These are phyloP conservation scores for Watsonalla cultraria DNA, from an alignment of 2,888 invertebrate species.

Conservation along the genomic window DNA sequence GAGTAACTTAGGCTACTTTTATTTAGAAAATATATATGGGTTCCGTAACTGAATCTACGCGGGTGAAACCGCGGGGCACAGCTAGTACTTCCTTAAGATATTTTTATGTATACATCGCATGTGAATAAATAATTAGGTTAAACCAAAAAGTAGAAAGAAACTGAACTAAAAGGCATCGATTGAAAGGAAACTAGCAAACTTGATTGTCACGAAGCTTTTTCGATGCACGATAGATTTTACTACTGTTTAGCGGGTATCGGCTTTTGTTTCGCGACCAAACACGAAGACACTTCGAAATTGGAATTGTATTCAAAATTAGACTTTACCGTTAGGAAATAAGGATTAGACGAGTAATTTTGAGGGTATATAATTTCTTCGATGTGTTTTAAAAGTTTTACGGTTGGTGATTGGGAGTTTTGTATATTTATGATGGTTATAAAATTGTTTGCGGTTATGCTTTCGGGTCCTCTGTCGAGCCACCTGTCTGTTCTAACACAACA, in stretches of 20 bases:
- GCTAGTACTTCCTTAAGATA: too few species aligned
- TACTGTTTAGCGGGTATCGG: slow-evolving; percentile 51
- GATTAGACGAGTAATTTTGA: slow-evolving; percentile 10
- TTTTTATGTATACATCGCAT: slow-evolving; percentile 27
- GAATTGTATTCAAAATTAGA: slow-evolving; percentile 20
- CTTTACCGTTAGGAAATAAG: slow-evolving; percentile 26
- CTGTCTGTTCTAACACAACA: slow-evolving; percentile 53
- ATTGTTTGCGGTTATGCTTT: slow-evolving; percentile 70
- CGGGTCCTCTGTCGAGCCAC: slow-evolving; percentile 56
- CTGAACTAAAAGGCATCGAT: slow-evolving; percentile 61
- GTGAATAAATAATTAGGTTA: slow-evolving; percentile 63
- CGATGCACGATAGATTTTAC: slow-evolving; percentile 72
- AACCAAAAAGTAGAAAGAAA: slow-evolving; percentile 33
- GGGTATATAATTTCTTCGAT: slow-evolving; percentile 37
- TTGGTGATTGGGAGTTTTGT: slow-evolving; percentile 48
- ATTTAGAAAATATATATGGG: too few species aligned
- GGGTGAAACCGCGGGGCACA: too few species aligned
- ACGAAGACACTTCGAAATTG: slow-evolving; percentile 14
- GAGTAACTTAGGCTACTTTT: too few species aligned
- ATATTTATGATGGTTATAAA: slow-evolving; percentile 73
- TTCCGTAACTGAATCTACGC: too few species aligned
- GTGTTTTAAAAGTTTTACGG: slow-evolving; percentile 52
- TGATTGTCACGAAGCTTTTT: slow-evolving; percentile 64
- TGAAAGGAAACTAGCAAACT: slow-evolving; percentile 54
- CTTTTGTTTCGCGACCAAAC: slow-evolving; percentile 31